phyloP scores from a whole-genome alignment of 2,888 invertebrate genomes.

The Apamea sordens region DNA sequence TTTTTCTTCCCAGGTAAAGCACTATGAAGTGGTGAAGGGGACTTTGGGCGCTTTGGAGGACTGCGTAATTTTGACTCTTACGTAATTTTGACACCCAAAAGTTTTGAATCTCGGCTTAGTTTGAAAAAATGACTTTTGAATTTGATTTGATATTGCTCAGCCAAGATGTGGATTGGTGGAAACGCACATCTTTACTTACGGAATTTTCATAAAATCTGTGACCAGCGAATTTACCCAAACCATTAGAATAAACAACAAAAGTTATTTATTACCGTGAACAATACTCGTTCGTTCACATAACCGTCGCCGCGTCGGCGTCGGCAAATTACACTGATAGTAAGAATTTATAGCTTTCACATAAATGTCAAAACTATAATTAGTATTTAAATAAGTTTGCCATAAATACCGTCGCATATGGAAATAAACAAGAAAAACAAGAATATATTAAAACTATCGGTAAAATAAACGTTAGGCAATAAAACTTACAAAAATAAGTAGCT shows the following conservation, averaged over 20 bases:
- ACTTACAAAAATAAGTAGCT: conserved; percentile 44
- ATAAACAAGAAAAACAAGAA: conserved; percentile 38
- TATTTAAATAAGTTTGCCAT: conserved; percentile 9
- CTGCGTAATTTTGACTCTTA: neutral
- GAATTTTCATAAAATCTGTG: neutral
- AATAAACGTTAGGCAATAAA: conserved; percentile 19
- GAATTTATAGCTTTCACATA: conserved; percentile 31
- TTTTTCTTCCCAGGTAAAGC: neutral
- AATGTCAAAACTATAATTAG: conserved; percentile 34
- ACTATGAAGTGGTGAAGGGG: neutral
- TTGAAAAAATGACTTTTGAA: neutral
- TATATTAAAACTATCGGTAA: neutral
- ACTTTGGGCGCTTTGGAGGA: neutral
- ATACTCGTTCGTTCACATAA: neutral
- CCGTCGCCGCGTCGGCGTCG: neutral
- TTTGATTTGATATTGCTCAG: neutral
- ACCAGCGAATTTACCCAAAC: neutral
- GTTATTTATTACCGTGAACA: neutral
- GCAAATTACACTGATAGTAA: neutral
- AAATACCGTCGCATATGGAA: conserved; percentile 28
- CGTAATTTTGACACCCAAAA: neutral
- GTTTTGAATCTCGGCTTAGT: neutral
- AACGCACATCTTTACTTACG: neutral
- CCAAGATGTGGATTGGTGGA: neutral
- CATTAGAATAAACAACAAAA: neutral